Conservation (phyloP, 1,140 invertebrate species). For the Diplogasteroides magnus region DNA sequence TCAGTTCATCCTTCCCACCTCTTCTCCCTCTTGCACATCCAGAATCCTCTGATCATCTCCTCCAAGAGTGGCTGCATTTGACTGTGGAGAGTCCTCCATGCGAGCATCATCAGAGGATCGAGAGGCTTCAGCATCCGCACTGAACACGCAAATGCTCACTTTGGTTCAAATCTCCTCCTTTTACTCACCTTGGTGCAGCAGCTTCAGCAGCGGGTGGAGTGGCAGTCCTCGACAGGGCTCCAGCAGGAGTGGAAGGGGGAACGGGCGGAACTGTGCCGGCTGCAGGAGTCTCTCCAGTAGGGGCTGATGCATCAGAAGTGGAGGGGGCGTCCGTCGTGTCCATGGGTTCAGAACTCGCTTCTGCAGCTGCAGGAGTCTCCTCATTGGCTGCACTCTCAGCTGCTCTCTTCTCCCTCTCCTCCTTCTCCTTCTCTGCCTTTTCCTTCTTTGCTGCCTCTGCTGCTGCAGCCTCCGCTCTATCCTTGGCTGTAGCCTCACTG, state of each 20-base stretch:
- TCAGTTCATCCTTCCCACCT: neutral
- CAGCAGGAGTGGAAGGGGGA: slow-evolving; percentile 3
- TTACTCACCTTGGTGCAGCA: too few relatives aligned
- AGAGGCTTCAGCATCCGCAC: too few relatives aligned
- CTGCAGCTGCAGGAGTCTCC: neutral
- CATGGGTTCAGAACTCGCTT: slow-evolving; percentile 6
- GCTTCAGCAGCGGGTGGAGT: too few relatives aligned
- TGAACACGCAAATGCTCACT: too few relatives aligned
- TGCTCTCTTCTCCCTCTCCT: slow-evolving; percentile 14
- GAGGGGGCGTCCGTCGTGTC: slow-evolving; percentile 5
- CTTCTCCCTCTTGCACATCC: neutral
- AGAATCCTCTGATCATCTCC: neutral
- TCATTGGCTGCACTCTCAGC: neutral
- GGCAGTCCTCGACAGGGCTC: too few relatives aligned
- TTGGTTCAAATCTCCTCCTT: too few relatives aligned
- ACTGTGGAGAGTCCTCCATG: neutral
- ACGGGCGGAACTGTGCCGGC: slow-evolving; percentile 16
- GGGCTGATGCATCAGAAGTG: slow-evolving; percentile 18
- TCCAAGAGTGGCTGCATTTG: too few relatives aligned
- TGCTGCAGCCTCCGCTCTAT: slow-evolving; percentile 19
- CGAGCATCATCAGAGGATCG: too few relatives aligned
- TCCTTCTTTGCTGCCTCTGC: slow-evolving; percentile 16
- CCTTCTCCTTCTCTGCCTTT: slow-evolving; percentile 17
- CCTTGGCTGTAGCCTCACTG: slow-evolving; percentile 6
- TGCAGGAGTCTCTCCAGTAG: slow-evolving; percentile 4